Conservation (phyloP, 1,140 invertebrate species). For the Apolygus lucorum region DNA sequence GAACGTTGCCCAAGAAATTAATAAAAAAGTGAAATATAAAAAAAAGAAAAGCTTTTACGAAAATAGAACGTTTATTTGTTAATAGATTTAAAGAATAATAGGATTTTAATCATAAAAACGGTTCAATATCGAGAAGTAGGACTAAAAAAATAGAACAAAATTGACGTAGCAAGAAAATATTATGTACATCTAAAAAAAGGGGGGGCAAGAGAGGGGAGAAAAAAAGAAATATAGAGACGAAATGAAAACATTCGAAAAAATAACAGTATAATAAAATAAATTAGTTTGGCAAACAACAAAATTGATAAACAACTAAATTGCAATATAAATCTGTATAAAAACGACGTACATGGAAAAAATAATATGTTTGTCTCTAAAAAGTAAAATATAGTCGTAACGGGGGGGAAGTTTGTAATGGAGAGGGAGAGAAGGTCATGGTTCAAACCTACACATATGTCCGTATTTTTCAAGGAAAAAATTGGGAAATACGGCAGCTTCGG, state of each 20-base stretch:
- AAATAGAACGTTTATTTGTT: conserved; percentile 12
- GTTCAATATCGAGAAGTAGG: background rate
- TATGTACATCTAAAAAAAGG: no score
- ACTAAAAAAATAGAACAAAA: background rate
- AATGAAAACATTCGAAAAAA: background rate
- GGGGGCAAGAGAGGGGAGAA: background rate
- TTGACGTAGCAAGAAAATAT: background rate
- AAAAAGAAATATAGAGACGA: background rate
- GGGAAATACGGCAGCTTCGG: no score
- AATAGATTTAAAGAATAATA: conserved; percentile 7
- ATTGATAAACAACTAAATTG: background rate
- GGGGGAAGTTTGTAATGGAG: background rate
- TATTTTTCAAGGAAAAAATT: background rate
- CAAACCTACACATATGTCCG: conserved; percentile 1
- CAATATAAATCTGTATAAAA: conserved; percentile 3
- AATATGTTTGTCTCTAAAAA: background rate
- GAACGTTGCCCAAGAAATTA: background rate
- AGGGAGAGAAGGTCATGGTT: background rate
- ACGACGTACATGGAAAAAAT: background rate
- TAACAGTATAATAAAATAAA: conserved; percentile 4
- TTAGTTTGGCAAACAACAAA: conserved; percentile 13
- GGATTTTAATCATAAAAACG: conserved; percentile 2
- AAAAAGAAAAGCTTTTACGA: background rate
- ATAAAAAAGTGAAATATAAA: background rate
- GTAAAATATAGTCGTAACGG: background rate